phyloP scores from a whole-genome alignment of 2,113 vertebrate genomes.

The Eublepharis macularius region DNA sequence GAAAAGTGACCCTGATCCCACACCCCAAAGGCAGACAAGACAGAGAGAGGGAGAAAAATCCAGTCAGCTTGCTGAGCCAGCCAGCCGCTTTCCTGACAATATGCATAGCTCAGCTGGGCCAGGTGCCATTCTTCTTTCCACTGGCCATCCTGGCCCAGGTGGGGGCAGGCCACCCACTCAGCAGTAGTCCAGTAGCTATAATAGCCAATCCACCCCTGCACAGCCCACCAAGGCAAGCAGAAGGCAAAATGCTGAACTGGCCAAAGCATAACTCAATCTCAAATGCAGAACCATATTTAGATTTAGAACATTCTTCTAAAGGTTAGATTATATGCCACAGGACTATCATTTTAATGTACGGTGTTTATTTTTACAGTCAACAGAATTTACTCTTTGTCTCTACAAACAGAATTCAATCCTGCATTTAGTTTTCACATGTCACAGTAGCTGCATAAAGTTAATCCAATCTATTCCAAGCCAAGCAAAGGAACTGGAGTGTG shows the following conservation, averaged over 20 bases:
- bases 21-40: too few relatives aligned
- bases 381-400: not conserved
- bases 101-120: too few relatives aligned
- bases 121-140: too few relatives aligned
- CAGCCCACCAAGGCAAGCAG: too few relatives aligned
- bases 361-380: not conserved
- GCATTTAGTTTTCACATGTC: constrained; percentile 55
- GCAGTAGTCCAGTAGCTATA: too few relatives aligned
- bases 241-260: not conserved
- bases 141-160: too few relatives aligned
- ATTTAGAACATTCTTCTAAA: not conserved
- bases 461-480: constrained; percentile 60
- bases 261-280: not conserved
- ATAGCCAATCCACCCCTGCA: too few relatives aligned
- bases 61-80: too few relatives aligned
- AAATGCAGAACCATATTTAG: not conserved
- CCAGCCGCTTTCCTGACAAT: too few relatives aligned
- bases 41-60: too few relatives aligned
- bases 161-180: too few relatives aligned
- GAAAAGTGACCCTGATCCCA: too few relatives aligned
- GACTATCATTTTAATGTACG: not conserved
- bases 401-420: constrained; percentile 3
- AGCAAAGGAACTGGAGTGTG: constrained; percentile 57
- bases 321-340: not conserved
- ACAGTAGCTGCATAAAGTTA: constrained; percentile 54